Evolutionary conservation across 2,113 vertebrate genomes (phyloP).

Genomic region (Parus major): DNA sequence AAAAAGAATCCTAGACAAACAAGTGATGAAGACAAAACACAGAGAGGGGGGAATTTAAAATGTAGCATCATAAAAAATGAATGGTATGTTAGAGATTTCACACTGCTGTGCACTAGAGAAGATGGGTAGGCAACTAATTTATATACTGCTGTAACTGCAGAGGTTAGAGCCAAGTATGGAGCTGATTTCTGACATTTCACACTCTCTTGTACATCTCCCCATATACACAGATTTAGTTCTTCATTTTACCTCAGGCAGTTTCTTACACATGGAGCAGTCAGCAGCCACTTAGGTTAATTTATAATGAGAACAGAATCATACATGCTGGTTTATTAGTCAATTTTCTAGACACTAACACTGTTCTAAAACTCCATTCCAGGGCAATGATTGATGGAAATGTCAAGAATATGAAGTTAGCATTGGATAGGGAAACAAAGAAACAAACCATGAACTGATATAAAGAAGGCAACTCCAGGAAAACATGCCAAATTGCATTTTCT

Average conservation of each 20-base stretch:
- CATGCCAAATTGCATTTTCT: neutral
- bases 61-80: neutral
- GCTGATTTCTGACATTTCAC: neutral
- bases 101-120: neutral
- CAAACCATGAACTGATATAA: neutral
- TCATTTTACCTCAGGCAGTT: slow-evolving; percentile 33
- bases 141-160: neutral
- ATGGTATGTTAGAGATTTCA: neutral
- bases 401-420: slow-evolving; percentile 13
- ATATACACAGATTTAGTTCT: neutral
- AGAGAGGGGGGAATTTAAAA: neutral
- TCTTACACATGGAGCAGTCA: neutral
- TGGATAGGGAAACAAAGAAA: neutral
- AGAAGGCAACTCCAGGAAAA: neutral
- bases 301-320: slow-evolving; percentile 11
- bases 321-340: slow-evolving; percentile 10
- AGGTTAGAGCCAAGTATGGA: neutral
- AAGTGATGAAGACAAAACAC: neutral
- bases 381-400: slow-evolving; percentile 11
- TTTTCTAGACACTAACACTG: neutral
- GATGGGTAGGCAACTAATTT: neutral
- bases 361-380: neutral
- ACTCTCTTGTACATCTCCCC: neutral
- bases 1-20: neutral
- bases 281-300: slow-evolving; percentile 31